These are phyloP conservation scores for human DNA, from an alignment of 2,113 vertebrate genomes.

Conservation along the genomic window GRCh38 chr2:191899501-191900000, in stretches of 20 bases:
- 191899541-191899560: neutral
- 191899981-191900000: too few species aligned
- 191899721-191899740: neutral
- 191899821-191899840: neutral
- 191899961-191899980: too few species aligned
- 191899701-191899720: neutral
- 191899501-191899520: neutral
- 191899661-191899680: neutral
- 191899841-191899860: fast-evolving
- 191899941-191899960: too few species aligned
- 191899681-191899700: neutral
- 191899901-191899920: too few species aligned
- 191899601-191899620: neutral
- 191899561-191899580: neutral
- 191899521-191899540: neutral
- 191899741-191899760: neutral
- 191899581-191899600: neutral
- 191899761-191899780: neutral
- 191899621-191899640: neutral
- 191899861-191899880: neutral
- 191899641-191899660: constrained; percentile 13
- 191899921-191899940: too few species aligned
- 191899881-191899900: neutral
- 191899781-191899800: neutral
- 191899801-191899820: neutral